Percentiles rank a stretch among this genome's conserved stretches.
Conservation (phyloP, 2,797 vertebrate species). For the Siniperca scherzeri region DNA sequence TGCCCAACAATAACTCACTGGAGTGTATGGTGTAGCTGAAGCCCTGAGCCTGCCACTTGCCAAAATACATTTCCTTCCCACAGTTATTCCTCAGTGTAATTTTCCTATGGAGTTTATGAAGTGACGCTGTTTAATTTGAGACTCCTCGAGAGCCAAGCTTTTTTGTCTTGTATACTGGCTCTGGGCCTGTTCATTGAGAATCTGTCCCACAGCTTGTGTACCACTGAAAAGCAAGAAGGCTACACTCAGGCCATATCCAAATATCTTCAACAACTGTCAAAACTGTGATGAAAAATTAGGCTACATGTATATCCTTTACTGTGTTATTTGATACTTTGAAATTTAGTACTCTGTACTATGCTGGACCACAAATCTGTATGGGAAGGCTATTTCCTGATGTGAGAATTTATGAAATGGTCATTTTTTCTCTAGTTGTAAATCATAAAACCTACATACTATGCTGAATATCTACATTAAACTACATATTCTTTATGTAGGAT, state of each 20-base stretch:
- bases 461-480: not conserved
- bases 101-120: constrained; percentile 56
- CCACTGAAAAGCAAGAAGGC: constrained; percentile 11
- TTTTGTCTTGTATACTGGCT: constrained; percentile 36
- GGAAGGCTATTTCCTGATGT: not conserved
- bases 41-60: constrained; percentile 42
- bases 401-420: not conserved
- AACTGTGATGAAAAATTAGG: not conserved
- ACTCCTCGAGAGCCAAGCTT: constrained; percentile 32
- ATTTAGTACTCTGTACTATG: not conserved
- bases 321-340: not conserved
- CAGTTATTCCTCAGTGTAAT: constrained; percentile 50
- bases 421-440: not conserved
- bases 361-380: constrained; percentile 1
- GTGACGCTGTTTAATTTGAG: constrained; percentile 40
- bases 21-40: constrained; percentile 43
- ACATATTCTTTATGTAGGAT: not conserved
- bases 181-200: constrained; percentile 53
- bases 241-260: constrained; percentile 5
- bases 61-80: constrained; percentile 66
- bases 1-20: constrained; percentile 46
- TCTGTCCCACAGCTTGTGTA: constrained; percentile 25
- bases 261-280: constrained; percentile 1
- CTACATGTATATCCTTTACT: not conserved
- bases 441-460: not conserved